Evolutionary conservation across 2,113 vertebrate species (phyloP).

Genomic region (Sakesphorus luctuosus): DNA sequence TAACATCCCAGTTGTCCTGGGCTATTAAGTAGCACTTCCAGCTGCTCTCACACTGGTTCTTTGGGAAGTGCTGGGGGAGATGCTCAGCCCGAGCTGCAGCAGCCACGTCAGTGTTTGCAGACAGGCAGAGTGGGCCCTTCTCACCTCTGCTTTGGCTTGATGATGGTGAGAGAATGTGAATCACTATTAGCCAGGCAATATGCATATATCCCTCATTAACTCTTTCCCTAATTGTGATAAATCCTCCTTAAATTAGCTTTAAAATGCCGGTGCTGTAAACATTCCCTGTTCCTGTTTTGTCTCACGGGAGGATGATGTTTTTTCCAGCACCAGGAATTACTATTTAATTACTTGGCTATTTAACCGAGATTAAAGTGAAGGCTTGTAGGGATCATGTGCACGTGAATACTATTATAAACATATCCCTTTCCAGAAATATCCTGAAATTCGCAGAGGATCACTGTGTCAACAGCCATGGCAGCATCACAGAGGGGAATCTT

Average conservation of each 20-base stretch:
- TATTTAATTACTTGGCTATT: slow-evolving; percentile 52
- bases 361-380: slow-evolving; percentile 53
- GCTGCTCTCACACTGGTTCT: neutral
- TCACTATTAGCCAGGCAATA: neutral
- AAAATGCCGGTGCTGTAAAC: neutral
- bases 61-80: neutral
- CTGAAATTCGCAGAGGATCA: slow-evolving; percentile 49
- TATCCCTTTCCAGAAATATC: slow-evolving; percentile 30
- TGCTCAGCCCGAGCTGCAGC: neutral
- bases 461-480: slow-evolving; percentile 44
- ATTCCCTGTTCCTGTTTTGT: neutral
- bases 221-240: slow-evolving; percentile 49
- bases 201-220: slow-evolving; percentile 25
- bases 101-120: neutral
- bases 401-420: slow-evolving; percentile 30
- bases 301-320: neutral
- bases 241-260: slow-evolving; percentile 52
- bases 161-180: neutral
- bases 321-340: slow-evolving; percentile 43
- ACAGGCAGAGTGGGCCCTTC: neutral
- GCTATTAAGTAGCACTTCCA: neutral
- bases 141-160: neutral
- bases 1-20: neutral
- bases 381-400: slow-evolving; percentile 18
- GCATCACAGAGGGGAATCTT: neutral